A percentile compares a stretch with the other conserved stretches of the same genome.
Conservation (phyloP, 92 coral and sea anemone species). For the Galaxea fascicularis region DNA sequence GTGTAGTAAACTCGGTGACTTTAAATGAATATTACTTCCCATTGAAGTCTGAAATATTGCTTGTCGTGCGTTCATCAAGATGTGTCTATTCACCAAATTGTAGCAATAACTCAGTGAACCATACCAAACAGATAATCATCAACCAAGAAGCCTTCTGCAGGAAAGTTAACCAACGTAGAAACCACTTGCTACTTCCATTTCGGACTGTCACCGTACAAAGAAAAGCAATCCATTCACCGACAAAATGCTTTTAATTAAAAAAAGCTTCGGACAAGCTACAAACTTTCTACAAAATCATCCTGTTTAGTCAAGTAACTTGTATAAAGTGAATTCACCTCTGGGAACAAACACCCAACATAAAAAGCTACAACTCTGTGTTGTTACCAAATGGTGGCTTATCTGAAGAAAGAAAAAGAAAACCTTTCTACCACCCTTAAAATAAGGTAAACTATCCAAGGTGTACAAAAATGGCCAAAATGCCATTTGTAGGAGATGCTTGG, state of each 20-base stretch:
- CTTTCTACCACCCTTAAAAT: neutral
- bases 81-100: neutral
- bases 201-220: neutral
- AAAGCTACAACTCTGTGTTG: neutral
- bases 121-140: neutral
- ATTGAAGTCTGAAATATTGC: neutral
- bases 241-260: conserved; percentile 22
- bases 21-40: neutral
- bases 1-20: neutral
- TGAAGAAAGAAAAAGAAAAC: neutral
- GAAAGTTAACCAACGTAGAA: neutral
- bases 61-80: neutral
- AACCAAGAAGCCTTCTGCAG: neutral
- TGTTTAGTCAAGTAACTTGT: neutral
- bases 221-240: too few relatives aligned
- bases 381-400: neutral
- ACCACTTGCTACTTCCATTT: neutral
- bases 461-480: conserved; percentile 17
- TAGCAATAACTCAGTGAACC: conserved; percentile 11
- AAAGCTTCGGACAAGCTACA: neutral
- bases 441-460: conserved; percentile 5
- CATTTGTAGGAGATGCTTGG: neutral
- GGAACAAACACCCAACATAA: neutral
- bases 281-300: neutral
- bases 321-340: neutral